Evolutionary conservation across 2,113 vertebrate species (phyloP), one percentile per base, ranked within the genome.

Genomic region (Lepus europaeus): DNA sequence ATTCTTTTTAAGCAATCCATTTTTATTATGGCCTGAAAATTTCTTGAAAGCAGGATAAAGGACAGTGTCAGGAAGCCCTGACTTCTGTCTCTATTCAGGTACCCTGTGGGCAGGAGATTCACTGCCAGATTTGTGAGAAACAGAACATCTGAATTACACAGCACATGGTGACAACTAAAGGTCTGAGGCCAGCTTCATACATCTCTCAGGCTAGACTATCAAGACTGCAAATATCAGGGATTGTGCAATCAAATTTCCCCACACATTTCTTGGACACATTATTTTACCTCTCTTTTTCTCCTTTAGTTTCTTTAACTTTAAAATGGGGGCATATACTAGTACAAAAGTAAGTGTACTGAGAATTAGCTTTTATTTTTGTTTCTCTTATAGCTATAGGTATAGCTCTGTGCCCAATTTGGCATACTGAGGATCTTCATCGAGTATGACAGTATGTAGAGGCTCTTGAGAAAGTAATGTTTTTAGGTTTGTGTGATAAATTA

Each of bases 261-360:
- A 19, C 16, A 16, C 6, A 45, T 33, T 92, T 39, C 33, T 45
- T 77, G 16, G 36, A n/a, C 27, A 27, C 5, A 1, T n/a, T 80
- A 82, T 39, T 91, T 85, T 53, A 77, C 27, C n/a, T 49, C n/a
- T 27, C 39, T 59, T 33, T 79, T 74, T 79, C 31, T 76, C 53
- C 56, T 59, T 16, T 59, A 74, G 29, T 27, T 90, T 87, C 66
- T 39, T 91, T 27, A 53, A n/a, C 14, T 94, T 91, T 74, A 84
- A 66, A 83, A 69, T 70, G 20, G 5, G 14, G 14, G 23, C 14
- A 31, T 39, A 10, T 68, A 23, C 9, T 66, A 83, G 36, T 36
- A 10, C 45, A 68, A 33, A 90, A 33, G 5, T 39, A 78, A 59
- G 59, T 33, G 3, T 20, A 39, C 2, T 68, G 81, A 39, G 0